A percentile compares a stretch with the other conserved stretches of the same genome.
Conservation (phyloP, 2,888 invertebrate species). For the Lacanobia wlatinum region DNA sequence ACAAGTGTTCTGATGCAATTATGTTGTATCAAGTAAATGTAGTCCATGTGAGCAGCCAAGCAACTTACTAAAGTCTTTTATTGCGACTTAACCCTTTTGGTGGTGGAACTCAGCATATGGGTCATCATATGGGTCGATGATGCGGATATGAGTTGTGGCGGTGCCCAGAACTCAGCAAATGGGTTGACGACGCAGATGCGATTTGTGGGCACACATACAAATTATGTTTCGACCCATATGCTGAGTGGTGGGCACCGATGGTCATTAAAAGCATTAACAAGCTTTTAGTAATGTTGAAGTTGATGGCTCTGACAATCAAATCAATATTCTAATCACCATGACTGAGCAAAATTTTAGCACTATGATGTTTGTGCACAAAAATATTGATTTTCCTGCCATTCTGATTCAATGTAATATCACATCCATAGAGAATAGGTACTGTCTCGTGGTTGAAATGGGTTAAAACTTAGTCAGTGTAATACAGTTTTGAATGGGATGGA, state of each 20-base stretch:
- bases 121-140: too few relatives aligned
- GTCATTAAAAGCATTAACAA: too few relatives aligned
- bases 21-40: neutral
- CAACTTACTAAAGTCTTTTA: neutral
- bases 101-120: too few relatives aligned
- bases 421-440: neutral
- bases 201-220: too few relatives aligned
- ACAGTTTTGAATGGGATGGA: neutral
- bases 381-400: too few relatives aligned
- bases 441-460: neutral
- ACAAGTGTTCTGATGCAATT: neutral
- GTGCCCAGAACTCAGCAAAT: too few relatives aligned
- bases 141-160: too few relatives aligned
- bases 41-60: neutral
- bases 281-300: neutral
- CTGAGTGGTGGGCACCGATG: too few relatives aligned
- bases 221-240: too few relatives aligned
- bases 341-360: constrained; percentile 1
- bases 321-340: neutral
- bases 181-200: too few relatives aligned
- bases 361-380: neutral
- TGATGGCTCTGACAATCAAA: neutral
- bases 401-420: neutral
- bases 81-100: neutral
- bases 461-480: neutral